A percentile compares a stretch with the other conserved stretches of the same genome.
Conservation (phyloP, 2,888 invertebrate species). For the Crioceris asparagi region DNA sequence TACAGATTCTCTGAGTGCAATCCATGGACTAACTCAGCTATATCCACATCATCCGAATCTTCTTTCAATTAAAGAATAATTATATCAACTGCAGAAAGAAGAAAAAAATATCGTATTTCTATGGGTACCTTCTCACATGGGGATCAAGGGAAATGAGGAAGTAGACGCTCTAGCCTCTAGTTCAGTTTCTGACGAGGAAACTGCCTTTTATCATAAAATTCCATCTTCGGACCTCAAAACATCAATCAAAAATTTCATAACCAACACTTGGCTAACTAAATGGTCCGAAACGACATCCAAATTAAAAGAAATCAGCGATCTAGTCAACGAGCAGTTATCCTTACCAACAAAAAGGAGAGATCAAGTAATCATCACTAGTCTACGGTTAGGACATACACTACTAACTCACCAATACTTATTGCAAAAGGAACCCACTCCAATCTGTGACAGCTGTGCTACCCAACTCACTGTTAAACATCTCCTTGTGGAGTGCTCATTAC, state of each 20-base stretch:
- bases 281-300: not conserved
- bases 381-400: not conserved
- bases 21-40: not conserved
- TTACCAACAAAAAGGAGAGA: not conserved
- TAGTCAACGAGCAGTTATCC: not conserved
- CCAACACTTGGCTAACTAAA: not conserved
- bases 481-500: not conserved
- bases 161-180: not conserved
- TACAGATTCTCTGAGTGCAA: conserved; percentile 1
- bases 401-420: not conserved
- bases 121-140: conserved; percentile 3
- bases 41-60: not conserved
- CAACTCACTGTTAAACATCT: conserved; percentile 1
- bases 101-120: not conserved
- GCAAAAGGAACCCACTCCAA: not conserved
- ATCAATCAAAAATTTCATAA: not conserved
- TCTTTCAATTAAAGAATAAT: not conserved
- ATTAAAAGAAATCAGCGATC: not conserved
- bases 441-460: not conserved
- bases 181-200: not conserved
- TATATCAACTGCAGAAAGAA: not conserved
- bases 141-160: conserved; percentile 1
- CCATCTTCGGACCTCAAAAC: not conserved
- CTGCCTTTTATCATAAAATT: not conserved
- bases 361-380: not conserved